Evolutionary conservation across 2,113 vertebrate species (phyloP), one percentile per base, ranked within the genome.

Genomic region (Sinocyclocheilus maitianheensis): DNA sequence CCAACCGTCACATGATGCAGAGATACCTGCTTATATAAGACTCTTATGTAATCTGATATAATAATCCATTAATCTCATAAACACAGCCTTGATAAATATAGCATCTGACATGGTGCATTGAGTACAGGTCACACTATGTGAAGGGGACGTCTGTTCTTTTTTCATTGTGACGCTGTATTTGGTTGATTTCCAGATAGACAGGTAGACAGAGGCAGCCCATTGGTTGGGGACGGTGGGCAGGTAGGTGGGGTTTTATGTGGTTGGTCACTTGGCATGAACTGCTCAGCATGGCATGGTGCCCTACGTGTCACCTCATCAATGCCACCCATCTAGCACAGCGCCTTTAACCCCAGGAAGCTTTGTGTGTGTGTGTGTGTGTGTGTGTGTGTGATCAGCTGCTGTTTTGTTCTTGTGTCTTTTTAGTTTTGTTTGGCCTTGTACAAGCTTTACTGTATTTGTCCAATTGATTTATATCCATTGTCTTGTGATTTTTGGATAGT

Each of bases 151-250:
- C 43, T 76, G 75, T 74, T 71, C 34, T 93, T 90, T 93, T 90
- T 94, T 91, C 82, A 81, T 91, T 94, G 90, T 94, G 84, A 85
- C 80, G 4, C 67, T 94, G 88, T 94, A 88, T 92, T 93, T 95
- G 94, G 92, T 95, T 94, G 93, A 90, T 94, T 95, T 90, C 16
- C 94, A 95, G 95, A 95, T 86, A 94, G 93, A 91, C 92, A 93
- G 92, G 91, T 94, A 95, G 94, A 94, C 91, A 93, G 92, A 93
- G 89, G 78, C 89, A 90, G 92, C 90, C 91, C 93, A 91, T 91
- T 92, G 91, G 90, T 93, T 88, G 92, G 91, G 90, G 93, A 94
- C 81, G 88, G 93, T 93, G 92, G 94, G 93, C 94, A 95, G 94
- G 95, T 95, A 95, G 93, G 94, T 94, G 87, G 89, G 91, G 87